Percentiles rank a stretch among this genome's conserved stretches.
Evolutionary conservation across 2,797 vertebrate species (phyloP).

Genomic region (Spea hammondii): DNA sequence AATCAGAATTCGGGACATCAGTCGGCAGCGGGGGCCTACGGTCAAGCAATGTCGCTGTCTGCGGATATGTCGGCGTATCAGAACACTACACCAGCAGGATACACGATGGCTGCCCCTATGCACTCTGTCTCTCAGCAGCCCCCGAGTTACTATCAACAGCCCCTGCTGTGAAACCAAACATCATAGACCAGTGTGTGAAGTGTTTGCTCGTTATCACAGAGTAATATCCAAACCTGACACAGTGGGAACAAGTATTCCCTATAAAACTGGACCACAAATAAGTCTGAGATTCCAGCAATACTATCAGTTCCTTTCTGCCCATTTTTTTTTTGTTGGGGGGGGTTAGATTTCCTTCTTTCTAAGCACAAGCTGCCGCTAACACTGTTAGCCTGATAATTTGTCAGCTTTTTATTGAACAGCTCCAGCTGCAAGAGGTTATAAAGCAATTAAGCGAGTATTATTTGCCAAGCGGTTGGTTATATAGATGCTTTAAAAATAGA

Average conservation of each 20-base stretch:
- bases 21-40: slow-evolving; percentile 65
- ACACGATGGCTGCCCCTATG: slow-evolving; percentile 70
- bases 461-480: slow-evolving; percentile 4
- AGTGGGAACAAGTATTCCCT: slow-evolving; percentile 31
- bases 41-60: slow-evolving; percentile 72
- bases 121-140: slow-evolving; percentile 76
- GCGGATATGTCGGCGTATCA: slow-evolving; percentile 86
- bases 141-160: slow-evolving; percentile 85
- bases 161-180: slow-evolving; percentile 76
- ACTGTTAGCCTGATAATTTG: slow-evolving; percentile 6
- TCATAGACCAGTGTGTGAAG: slow-evolving; percentile 32
- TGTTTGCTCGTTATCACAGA: slow-evolving; percentile 46
- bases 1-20: slow-evolving; percentile 69
- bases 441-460: slow-evolving; percentile 15
- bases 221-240: slow-evolving; percentile 23
- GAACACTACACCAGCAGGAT: slow-evolving; percentile 66
- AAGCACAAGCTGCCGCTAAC: neutral
- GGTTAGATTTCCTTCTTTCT: neutral
- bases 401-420: neutral
- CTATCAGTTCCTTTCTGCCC: neutral
- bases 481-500: slow-evolving; percentile 1
- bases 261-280: slow-evolving; percentile 51
- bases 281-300: slow-evolving; percentile 55
- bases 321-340: neutral
- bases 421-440: slow-evolving; percentile 11